These are phyloP conservation scores for Drosophila percnosoma DNA, from an alignment of 2,888 invertebrate genomes.

Conservation along the genomic window DNA sequence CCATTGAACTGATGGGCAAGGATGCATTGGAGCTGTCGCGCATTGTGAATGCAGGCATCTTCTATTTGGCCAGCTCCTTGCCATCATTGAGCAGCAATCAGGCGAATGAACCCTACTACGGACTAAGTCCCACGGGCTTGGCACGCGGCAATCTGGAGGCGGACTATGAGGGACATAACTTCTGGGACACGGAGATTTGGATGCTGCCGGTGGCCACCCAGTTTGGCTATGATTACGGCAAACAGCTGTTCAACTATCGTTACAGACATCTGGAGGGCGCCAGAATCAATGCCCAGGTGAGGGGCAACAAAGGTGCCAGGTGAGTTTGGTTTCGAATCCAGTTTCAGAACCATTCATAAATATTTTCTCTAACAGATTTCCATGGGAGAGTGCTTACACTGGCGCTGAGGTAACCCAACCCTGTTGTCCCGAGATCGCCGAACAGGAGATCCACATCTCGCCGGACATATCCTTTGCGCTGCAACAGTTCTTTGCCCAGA, in stretches of 20 bases:
- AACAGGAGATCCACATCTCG: constrained; percentile 87
- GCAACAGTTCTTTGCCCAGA: constrained; percentile 76
- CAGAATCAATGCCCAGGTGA: constrained; percentile 85
- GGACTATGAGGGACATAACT: constrained; percentile 87
- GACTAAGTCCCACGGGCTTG: constrained; percentile 87
- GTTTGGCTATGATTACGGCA: constrained; percentile 86
- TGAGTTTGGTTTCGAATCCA: background rate
- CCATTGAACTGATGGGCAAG: constrained; percentile 85
- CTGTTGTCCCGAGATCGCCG: constrained; percentile 87
- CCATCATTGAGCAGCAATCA: constrained; percentile 86
- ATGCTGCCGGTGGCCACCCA: constrained; percentile 87
- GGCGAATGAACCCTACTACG: constrained; percentile 85
- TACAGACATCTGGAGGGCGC: constrained; percentile 86
- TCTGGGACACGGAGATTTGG: constrained; percentile 89
- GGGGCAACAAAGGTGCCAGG: constrained; percentile 86
- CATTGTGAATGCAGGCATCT: constrained; percentile 86
- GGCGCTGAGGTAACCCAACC: constrained; percentile 87
- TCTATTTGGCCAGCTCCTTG: constrained; percentile 87
- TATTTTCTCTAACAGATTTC: constrained; percentile 84
- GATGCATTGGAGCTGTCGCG: constrained; percentile 83
- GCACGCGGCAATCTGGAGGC: constrained; percentile 84
- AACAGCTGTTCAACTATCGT: constrained; percentile 86
- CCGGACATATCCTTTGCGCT: constrained; percentile 87
- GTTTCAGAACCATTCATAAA: background rate
- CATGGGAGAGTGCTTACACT: constrained; percentile 88